Evolutionary conservation across 2,797 vertebrate genomes (phyloP).

Genomic region (Sparus aurata): DNA sequence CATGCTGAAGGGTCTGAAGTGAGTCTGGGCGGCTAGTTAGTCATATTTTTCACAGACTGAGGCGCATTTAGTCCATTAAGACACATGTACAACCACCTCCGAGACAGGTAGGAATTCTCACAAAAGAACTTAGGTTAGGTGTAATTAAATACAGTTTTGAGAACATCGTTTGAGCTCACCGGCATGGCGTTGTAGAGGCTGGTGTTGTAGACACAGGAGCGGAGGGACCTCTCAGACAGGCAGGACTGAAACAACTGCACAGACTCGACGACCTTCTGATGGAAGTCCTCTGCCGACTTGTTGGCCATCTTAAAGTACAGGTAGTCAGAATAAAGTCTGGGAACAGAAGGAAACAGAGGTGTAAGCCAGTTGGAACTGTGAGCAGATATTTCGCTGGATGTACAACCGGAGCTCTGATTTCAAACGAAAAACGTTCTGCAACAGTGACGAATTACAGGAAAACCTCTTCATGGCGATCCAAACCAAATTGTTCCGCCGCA

Average conservation of each 20-base stretch:
- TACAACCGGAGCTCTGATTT: neutral
- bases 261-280: conserved; percentile 91
- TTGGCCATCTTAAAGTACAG: conserved; percentile 94
- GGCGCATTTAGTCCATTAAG: neutral
- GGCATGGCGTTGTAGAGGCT: conserved; percentile 92
- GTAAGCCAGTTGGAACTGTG: conserved; percentile 9
- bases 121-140: neutral
- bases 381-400: conserved; percentile 23
- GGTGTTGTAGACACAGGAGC: conserved; percentile 93
- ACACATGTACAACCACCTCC: conserved; percentile 1
- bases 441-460: neutral
- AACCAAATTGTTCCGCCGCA: conserved; percentile 1
- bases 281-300: conserved; percentile 95
- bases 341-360: conserved; percentile 23
- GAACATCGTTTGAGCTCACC: conserved; percentile 77
- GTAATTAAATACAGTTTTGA: neutral
- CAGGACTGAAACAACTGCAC: conserved; percentile 92
- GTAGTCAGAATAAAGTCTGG: conserved; percentile 96
- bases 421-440: conserved; percentile 19
- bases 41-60: neutral
- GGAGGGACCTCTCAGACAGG: conserved; percentile 87
- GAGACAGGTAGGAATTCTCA: neutral
- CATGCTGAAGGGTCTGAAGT: conserved; percentile 3
- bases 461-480: neutral
- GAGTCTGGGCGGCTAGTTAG: neutral